Percentiles rank a stretch among this genome's conserved stretches.
These are phyloP conservation scores for Myotis daubentonii DNA, from an alignment of 2,797 vertebrate genomes.

Conservation along the genomic window DNA sequence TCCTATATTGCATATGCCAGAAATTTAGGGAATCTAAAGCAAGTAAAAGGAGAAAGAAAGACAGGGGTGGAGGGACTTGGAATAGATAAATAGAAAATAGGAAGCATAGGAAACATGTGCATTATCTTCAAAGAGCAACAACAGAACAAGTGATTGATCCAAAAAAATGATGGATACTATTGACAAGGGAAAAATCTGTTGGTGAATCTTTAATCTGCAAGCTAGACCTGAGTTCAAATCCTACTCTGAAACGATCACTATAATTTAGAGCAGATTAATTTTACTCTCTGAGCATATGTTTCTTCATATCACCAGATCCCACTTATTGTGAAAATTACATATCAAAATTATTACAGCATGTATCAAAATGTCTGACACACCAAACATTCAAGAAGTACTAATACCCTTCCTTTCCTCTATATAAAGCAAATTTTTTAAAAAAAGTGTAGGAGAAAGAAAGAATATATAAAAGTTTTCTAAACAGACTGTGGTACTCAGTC, in stretches of 20 bases:
- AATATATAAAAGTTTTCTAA: not conserved
- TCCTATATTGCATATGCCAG: not conserved
- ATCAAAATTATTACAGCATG: not conserved
- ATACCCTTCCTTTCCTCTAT: not conserved
- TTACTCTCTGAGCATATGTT: not conserved
- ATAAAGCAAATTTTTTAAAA: not conserved
- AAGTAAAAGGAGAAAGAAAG: not conserved
- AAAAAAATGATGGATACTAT: not conserved
- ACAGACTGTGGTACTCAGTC: not conserved
- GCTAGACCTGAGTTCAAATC: not conserved
- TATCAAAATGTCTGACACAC: not conserved
- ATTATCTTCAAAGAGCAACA: not conserved
- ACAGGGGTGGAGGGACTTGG: accelerated
- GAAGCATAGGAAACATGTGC: not conserved
- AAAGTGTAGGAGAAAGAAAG: not conserved
- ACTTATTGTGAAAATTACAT: not conserved
- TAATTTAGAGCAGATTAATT: not conserved
- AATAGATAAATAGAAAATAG: not conserved
- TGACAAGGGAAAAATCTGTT: not conserved
- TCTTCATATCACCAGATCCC: not conserved
- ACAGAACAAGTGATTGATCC: not conserved
- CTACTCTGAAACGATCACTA: not conserved
- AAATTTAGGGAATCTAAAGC: not conserved
- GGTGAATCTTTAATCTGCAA: not conserved
- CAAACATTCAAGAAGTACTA: not conserved